phyloP scores from a whole-genome alignment of 2,797 vertebrate genomes.

The Xiphophorus birchmanni region DNA sequence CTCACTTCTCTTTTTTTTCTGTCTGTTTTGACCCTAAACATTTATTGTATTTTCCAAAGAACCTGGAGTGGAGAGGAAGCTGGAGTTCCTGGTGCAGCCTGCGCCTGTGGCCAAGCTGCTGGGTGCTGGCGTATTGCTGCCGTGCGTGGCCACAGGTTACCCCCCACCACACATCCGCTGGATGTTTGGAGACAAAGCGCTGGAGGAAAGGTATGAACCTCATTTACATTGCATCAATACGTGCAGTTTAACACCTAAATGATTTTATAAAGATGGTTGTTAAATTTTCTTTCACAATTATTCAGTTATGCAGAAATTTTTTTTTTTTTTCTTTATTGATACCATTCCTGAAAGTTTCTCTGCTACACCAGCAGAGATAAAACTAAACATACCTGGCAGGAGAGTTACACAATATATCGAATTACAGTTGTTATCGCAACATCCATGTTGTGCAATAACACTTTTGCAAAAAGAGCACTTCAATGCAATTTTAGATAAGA shows the following conservation, averaged over 20 bases:
- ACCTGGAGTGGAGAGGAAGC: constrained; percentile 75
- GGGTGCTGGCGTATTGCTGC: constrained; percentile 83
- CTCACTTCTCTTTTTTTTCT: constrained; percentile 13
- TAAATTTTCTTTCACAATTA: neutral
- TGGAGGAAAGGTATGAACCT: constrained; percentile 79
- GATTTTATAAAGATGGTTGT: neutral
- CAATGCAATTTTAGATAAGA: neutral
- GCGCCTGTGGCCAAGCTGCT: constrained; percentile 73
- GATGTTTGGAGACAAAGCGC: constrained; percentile 82
- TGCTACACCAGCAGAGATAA: neutral
- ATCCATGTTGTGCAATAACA: neutral
- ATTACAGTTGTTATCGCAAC: neutral
- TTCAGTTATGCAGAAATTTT: neutral
- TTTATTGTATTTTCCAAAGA: constrained; percentile 72
- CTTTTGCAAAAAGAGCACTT: neutral
- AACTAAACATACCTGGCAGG: neutral
- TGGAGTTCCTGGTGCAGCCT: constrained; percentile 85
- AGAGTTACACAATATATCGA: neutral
- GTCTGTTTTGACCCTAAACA: constrained; percentile 26
- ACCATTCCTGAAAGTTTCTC: neutral
- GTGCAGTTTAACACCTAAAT: neutral
- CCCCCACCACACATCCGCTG: constrained; percentile 84
- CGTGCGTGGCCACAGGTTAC: constrained; percentile 83
- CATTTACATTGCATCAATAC: neutral
- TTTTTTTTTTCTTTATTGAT: neutral